These are phyloP conservation scores for Fregata magnificens DNA, from an alignment of 2,113 vertebrate species.

Conservation along the genomic window DNA sequence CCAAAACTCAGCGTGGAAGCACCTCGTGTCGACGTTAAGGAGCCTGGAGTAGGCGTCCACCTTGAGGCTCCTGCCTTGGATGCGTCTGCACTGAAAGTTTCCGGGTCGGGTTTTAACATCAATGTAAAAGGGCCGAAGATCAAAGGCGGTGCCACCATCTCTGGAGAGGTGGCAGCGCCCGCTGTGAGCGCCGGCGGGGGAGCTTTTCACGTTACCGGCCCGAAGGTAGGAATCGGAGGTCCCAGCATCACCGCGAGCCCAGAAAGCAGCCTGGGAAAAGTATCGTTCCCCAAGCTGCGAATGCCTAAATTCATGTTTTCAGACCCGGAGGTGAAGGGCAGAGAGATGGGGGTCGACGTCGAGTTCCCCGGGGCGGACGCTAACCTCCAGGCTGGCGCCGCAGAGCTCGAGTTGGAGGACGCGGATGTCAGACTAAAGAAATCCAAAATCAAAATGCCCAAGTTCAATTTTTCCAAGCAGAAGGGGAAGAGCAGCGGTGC, in stretches of 20 bases:
- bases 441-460: conserved; percentile 89
- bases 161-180: background rate
- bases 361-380: conserved; percentile 50
- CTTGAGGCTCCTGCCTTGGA: conserved; percentile 26
- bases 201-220: conserved; percentile 7
- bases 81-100: background rate
- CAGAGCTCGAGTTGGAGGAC: conserved; percentile 73
- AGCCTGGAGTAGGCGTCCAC: background rate
- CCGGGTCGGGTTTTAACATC: background rate
- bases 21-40: background rate
- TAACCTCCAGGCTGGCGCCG: conserved; percentile 1
- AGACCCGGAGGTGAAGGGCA: conserved; percentile 53
- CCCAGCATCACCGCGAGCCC: background rate
- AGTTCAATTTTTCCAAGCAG: conserved; percentile 84
- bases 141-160: background rate
- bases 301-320: conserved; percentile 73
- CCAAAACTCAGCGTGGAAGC: background rate
- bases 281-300: conserved; percentile 77
- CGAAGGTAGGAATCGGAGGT: background rate
- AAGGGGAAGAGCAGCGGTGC: conserved; percentile 77
- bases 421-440: conserved; percentile 78
- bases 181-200: background rate
- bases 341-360: conserved; percentile 75
- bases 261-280: conserved; percentile 44
- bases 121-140: conserved; percentile 67